A percentile compares a stretch with the other conserved stretches of the same genome.
Evolutionary conservation across 92 coral and sea anemone species (phyloP).

Genomic region (Parazoanthus darwini): DNA sequence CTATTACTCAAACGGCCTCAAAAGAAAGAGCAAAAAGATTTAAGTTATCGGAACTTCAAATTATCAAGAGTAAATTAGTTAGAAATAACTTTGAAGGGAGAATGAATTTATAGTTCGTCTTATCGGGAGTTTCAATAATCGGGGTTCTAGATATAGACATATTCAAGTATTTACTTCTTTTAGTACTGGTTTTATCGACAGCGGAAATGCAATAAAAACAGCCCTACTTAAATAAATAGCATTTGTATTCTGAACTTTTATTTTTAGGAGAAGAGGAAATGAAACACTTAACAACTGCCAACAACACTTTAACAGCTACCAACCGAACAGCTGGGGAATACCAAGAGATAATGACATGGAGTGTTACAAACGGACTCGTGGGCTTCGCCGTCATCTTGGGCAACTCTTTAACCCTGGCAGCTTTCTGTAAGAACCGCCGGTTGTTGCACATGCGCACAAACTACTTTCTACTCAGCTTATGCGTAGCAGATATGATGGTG

Average conservation of each 20-base stretch:
- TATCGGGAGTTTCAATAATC: neutral
- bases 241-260: neutral
- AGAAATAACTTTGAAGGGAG: neutral
- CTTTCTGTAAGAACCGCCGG: conserved; percentile 71
- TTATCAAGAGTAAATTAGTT: neutral
- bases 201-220: neutral
- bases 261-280: neutral
- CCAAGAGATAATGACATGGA: conserved; percentile 66
- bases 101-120: neutral
- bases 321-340: conserved; percentile 22
- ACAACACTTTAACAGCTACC: conserved; percentile 39
- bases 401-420: conserved; percentile 75
- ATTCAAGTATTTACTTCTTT: neutral
- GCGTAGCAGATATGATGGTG: conserved; percentile 81
- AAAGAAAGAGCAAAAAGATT: too few relatives aligned
- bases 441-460: conserved; percentile 83
- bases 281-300: neutral
- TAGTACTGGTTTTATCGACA: neutral
- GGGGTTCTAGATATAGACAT: neutral
- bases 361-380: conserved; percentile 64
- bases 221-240: neutral
- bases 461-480: conserved; percentile 84
- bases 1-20: too few relatives aligned
- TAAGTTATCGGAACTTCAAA: neutral
- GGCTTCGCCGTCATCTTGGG: conserved; percentile 74